These are phyloP conservation scores for Saguinus oedipus DNA, from an alignment of 2,797 vertebrate genomes.

Conservation along the genomic window DNA sequence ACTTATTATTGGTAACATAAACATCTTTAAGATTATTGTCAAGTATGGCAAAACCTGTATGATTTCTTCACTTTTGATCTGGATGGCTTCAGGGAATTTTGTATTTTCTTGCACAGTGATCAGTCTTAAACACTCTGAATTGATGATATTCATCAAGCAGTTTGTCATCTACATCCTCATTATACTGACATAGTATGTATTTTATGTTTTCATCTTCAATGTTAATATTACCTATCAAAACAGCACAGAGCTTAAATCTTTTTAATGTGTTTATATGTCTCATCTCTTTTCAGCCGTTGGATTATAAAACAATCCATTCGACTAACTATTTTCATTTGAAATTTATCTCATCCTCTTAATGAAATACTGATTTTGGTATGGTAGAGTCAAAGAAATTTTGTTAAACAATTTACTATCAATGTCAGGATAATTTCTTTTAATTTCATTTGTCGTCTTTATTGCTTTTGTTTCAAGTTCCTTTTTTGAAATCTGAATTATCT, in stretches of 20 bases:
- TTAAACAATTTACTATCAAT: not conserved
- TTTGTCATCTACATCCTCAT: conserved; percentile 19
- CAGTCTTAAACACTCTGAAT: not conserved
- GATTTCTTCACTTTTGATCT: not conserved
- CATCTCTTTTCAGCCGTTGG: not conserved
- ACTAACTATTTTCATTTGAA: not conserved
- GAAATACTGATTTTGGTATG: not conserved
- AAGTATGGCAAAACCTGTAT: not conserved
- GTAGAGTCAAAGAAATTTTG: not conserved
- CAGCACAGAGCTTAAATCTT: not conserved
- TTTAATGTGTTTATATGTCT: not conserved
- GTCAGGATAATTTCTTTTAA: conserved; percentile 1
- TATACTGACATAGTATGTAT: not conserved
- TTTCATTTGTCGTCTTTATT: not conserved
- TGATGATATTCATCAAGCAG: not conserved
- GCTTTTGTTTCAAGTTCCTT: conserved; percentile 7
- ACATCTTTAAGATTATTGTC: not conserved
- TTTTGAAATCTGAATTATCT: conserved; percentile 23
- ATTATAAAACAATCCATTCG: conserved; percentile 21
- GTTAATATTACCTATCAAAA: conserved; percentile 41
- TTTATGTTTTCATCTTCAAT: conserved; percentile 19
- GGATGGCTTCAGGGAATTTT: not conserved
- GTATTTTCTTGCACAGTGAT: not conserved
- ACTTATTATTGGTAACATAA: not conserved
- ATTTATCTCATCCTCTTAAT: conserved; percentile 10